Evolutionary conservation across 2,888 invertebrate species (phyloP), one percentile per base, ranked within the genome.

Genomic region (Tipula vernalis): DNA sequence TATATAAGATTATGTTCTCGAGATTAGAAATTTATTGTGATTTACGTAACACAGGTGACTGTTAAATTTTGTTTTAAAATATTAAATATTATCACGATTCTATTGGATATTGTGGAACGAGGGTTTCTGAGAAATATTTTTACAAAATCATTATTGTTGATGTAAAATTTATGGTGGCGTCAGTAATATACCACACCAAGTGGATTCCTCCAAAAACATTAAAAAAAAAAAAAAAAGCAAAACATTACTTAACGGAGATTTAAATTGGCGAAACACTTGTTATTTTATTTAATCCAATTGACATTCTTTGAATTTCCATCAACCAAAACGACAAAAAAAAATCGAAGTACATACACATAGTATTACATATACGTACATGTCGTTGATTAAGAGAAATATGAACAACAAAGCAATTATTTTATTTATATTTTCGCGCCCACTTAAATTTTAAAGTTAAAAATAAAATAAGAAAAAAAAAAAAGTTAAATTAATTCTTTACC

Each of bases 231-330:
- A n/a, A n/a, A n/a, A n/a, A n/a, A n/a, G n/a, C n/a, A n/a, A n/a
- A 8, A 10, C 71, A 71, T 71, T 71, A 71, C 71, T 71, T 71
- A 71, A 71, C 71, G 71, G 71, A 71, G 12, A 71, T 71, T 71
- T 71, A 71, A 71, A 71, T 71, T 71, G 28, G 71, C 71, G 28
- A 71, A 71, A 71, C 71, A 71, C 71, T 71, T 71, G 71, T 71
- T 71, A 71, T 71, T 71, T 71, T 71, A 71, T 71, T 71, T 71
- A 71, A 71, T 71, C 71, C 71, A 71, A 71, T 71, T 71, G 71
- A 71, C 71, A 71, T 71, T 71, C 71, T 71, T 71, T 71, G 71
- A 28, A 71, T 71, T 71, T 71, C 71, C 71, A 71, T 71, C 71
- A 71, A 71, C 28, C 28, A 8, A 71, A 71, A 28, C 71, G 15